phyloP scores from a whole-genome alignment of 2,888 invertebrate genomes.

The Hemithea aestivaria region DNA sequence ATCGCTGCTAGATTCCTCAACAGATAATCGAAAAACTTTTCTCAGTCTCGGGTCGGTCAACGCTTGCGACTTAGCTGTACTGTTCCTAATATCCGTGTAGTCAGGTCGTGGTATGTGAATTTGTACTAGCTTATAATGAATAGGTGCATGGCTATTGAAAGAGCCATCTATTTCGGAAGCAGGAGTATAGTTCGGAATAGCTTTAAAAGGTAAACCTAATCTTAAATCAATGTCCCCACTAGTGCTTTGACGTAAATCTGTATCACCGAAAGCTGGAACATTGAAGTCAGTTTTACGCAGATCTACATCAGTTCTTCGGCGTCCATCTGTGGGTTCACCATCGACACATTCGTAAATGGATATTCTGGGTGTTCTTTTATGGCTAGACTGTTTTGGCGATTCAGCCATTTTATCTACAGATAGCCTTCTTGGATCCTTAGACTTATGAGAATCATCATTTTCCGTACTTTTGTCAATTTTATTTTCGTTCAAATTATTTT shows the following conservation, averaged over 20 bases:
- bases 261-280: constrained; percentile 80
- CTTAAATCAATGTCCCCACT: constrained; percentile 87
- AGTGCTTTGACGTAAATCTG: constrained; percentile 79
- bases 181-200: constrained; percentile 88
- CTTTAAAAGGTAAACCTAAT: constrained; percentile 86
- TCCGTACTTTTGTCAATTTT: constrained; percentile 43
- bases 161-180: constrained; percentile 93
- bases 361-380: constrained; percentile 59
- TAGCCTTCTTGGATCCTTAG: constrained; percentile 60
- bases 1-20: constrained; percentile 82
- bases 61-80: constrained; percentile 84
- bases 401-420: constrained; percentile 60
- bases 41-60: constrained; percentile 87
- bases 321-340: constrained; percentile 72
- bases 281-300: constrained; percentile 74
- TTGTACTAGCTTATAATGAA: constrained; percentile 81
- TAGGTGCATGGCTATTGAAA: constrained; percentile 86
- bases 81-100: constrained; percentile 85
- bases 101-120: constrained; percentile 86
- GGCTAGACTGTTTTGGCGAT: constrained; percentile 31
- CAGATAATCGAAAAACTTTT: constrained; percentile 84
- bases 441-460: constrained; percentile 44
- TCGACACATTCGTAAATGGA: constrained; percentile 81
- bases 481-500: constrained; percentile 65
- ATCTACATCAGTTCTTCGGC: constrained; percentile 73